Evolutionary conservation across 2,113 vertebrate genomes (phyloP).

Genomic region (Calypte anna): DNA sequence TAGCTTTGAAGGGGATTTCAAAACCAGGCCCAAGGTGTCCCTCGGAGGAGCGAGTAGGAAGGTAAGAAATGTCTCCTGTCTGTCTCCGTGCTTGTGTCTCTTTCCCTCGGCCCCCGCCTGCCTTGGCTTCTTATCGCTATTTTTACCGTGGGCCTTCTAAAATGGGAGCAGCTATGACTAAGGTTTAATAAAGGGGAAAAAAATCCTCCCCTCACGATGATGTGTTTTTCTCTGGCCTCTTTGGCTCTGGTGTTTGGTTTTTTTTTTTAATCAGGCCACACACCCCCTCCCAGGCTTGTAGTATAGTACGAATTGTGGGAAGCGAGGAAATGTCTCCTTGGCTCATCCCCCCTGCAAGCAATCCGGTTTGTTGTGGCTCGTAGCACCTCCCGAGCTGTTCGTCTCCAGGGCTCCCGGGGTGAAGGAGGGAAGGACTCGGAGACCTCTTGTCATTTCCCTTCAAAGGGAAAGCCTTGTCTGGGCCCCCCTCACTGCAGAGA

Average conservation of each 20-base stretch:
- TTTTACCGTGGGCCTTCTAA: constrained; percentile 11
- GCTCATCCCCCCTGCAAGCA: not conserved
- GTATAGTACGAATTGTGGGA: constrained; percentile 7
- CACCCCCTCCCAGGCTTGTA: not conserved
- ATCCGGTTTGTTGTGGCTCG: not conserved
- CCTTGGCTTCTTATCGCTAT: not conserved
- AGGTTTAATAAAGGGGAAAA: not conserved
- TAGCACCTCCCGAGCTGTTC: not conserved
- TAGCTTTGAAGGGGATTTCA: constrained; percentile 99
- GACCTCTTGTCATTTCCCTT: not conserved
- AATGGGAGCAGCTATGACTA: constrained; percentile 48
- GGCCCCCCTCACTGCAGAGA: not conserved
- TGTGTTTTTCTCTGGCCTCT: not conserved
- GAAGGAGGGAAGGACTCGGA: not conserved
- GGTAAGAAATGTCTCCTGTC: constrained; percentile 71
- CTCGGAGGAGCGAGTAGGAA: constrained; percentile 96
- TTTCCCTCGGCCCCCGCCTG: not conserved
- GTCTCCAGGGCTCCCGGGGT: not conserved
- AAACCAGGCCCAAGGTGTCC: constrained; percentile 96
- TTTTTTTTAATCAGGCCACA: not conserved
- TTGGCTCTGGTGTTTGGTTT: not conserved
- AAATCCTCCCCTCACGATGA: not conserved
- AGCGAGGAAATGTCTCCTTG: constrained; percentile 19
- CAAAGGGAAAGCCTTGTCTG: not conserved
- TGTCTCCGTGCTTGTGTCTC: not conserved